These are phyloP conservation scores for Ypsolopha sequella DNA, from an alignment of 2,888 invertebrate species.

Conservation along the genomic window DNA sequence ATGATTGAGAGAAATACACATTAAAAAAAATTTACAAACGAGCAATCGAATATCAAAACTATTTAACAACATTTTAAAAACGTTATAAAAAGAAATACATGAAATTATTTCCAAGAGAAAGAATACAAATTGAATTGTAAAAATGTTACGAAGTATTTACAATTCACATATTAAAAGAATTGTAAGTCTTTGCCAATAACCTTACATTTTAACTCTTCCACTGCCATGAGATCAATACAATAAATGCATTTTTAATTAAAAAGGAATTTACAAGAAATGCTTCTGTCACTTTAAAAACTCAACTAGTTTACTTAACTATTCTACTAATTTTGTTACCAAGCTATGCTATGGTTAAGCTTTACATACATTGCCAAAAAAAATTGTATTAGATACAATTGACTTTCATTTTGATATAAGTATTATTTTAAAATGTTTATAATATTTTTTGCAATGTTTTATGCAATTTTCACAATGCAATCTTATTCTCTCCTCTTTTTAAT, in stretches of 20 bases:
- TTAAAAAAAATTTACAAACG: not conserved
- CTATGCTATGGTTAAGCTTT: conserved; percentile 38
- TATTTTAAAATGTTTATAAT: conserved; percentile 27
- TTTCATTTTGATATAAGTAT: conserved; percentile 4
- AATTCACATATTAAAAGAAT: not conserved
- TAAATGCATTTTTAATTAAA: conserved; percentile 52
- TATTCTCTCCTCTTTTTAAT: conserved; percentile 60
- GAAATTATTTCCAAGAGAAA: too few species aligned
- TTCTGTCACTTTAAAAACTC: conserved; percentile 11
- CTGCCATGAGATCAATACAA: conserved; percentile 52
- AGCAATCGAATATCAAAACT: too few species aligned
- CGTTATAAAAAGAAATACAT: too few species aligned
- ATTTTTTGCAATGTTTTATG: conserved; percentile 49
- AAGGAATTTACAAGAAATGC: conserved; percentile 23
- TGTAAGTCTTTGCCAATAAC: conserved; percentile 11
- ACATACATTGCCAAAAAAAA: conserved; percentile 34
- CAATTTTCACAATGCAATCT: conserved; percentile 58
- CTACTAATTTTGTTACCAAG: conserved; percentile 24
- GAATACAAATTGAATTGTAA: not conserved
- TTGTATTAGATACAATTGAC: conserved; percentile 67
- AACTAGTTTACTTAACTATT: conserved; percentile 24
- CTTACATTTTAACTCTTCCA: conserved; percentile 21
- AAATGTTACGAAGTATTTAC: conserved; percentile 2
- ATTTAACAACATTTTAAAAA: too few species aligned
- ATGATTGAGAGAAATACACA: not conserved